Percentiles rank a stretch among this genome's conserved stretches.
Evolutionary conservation across 2,113 vertebrate genomes (phyloP).

Genomic region (Nannospalax galili): DNA sequence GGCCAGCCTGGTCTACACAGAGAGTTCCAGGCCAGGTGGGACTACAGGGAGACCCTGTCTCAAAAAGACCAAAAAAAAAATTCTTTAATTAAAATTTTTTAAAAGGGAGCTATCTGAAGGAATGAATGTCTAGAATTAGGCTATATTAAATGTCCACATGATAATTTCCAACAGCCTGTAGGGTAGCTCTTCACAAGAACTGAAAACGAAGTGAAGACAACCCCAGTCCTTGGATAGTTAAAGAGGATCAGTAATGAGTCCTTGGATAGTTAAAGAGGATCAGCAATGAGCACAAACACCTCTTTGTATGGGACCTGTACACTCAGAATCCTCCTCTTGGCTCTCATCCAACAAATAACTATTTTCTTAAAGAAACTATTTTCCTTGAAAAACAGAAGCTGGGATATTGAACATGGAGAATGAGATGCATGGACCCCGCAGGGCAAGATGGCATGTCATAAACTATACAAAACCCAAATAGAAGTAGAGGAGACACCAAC

Average conservation of each 20-base stretch:
- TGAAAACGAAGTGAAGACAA: not conserved
- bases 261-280: not conserved
- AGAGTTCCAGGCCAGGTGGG: too few species aligned
- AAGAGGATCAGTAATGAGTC: not conserved
- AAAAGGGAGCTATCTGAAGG: too few species aligned
- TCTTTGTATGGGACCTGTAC: not conserved
- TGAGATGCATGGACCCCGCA: too few species aligned
- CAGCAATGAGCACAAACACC: not conserved
- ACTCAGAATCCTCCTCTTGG: conserved; percentile 14
- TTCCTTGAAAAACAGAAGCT: conserved; percentile 51
- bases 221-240: not conserved
- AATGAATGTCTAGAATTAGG: too few species aligned
- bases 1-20: too few species aligned
- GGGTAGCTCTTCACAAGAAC: not conserved
- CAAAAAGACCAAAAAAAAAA: too few species aligned
- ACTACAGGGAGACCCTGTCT: too few species aligned
- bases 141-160: not conserved
- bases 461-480: too few species aligned
- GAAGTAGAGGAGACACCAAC: too few species aligned
- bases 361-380: conserved; percentile 39
- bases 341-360: conserved; percentile 5
- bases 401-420: too few species aligned
- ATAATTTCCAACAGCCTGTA: not conserved
- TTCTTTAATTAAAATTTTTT: too few species aligned
- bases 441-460: too few species aligned